Base-by-base conservation (phyloP, 2,113 vertebrate species). In the Zingel zingel region DNA sequence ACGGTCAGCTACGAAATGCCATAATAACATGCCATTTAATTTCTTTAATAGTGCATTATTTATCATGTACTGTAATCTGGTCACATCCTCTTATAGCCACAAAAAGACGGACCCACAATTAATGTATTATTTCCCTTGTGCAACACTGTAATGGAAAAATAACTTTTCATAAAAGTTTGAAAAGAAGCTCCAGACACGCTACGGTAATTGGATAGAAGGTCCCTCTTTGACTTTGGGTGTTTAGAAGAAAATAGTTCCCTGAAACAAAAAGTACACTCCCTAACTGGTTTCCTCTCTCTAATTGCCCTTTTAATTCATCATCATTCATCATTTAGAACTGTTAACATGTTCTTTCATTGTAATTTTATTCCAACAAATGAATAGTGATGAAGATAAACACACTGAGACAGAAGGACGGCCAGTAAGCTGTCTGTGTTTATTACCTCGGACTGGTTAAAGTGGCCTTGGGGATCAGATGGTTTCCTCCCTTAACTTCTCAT, bases 401-500 rank as follows among this genome's bases (percentile, higher is more conserved):
- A 4, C 4, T 30, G 18, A 66, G 12, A 63, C 54, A 36, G 18
- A 75, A 39, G 18, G 23, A 69, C 18, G 1, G 57, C 39, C 62
- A 21, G 19, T 15, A 0, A 62, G n/a, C 23, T 23, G 51, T 21
- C 66, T 56, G 27, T 16, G 39, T 83, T 76, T 76, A 79, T 86
- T 74, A 80, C 74, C 64, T 73, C n/a, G 25, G 56, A 45, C 57
- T 77, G 63, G 18, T 64, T n/a, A 68, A 73, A 63, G 64, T 36
- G 1, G 50, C 86, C 81, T 77, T 23, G 23, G 78, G 77, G 74
- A 75, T 72, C 59, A 21, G 57, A 33, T 11, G 23, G 50, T 33
- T 43, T 30, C 48, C 80, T 18, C 79, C 25, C 33, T 51, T 39
- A 69, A 79, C 77, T 56, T 77, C 54, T 67, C 83, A 80, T 85